Base-by-base conservation (phyloP, 2,888 invertebrate genomes). In the Vanessa cardui region DNA sequence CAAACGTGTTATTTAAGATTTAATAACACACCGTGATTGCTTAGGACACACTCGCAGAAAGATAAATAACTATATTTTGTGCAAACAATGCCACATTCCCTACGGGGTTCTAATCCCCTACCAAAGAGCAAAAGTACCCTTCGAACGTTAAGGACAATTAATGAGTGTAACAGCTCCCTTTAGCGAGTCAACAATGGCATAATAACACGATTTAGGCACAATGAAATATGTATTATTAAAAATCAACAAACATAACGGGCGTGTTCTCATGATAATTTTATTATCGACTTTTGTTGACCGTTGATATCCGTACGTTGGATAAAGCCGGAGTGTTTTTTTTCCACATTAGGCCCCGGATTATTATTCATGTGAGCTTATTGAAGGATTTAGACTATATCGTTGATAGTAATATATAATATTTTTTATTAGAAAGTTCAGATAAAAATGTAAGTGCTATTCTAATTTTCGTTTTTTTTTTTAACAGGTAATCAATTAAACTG, bases 401-500 rank as follows among this genome's bases (percentile, higher is more conserved):
- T 62, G 20, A 46, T 64, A 49, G 18, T 9, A 49, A 49, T 18
- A 49, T 49, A 46, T 46, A 6, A 1, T 47, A 6, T 47, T 47
- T 47, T 47, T 18, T 49, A 49, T 20, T 9, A 18, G 7, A 49
- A 4, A 18, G 9, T 18, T 3, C 9, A 49, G 7, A 49, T n/a
- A 47, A 5, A 47, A 15, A 15, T 26, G 6, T 15, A 5, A 12
- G 16, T 21, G 4, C 12, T 50, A 9, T 50, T 1, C 8, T 12
- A 26, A 52, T 8, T n/a, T 39, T n/a, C n/a, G n/a, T n/a, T 20
- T 21, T 72, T 70, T 64, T 72, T 63, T 82, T 75, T 12, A 4
- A 39, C 95, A 97, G 97, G 96, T 83, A 97, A 97, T 90, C 94
- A 94, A 79, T 94, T 97, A 82, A 93, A 93, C 78, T 97, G 97